phyloP scores from a whole-genome alignment of 2,797 vertebrate genomes.

The Mionectes olivaceus region DNA sequence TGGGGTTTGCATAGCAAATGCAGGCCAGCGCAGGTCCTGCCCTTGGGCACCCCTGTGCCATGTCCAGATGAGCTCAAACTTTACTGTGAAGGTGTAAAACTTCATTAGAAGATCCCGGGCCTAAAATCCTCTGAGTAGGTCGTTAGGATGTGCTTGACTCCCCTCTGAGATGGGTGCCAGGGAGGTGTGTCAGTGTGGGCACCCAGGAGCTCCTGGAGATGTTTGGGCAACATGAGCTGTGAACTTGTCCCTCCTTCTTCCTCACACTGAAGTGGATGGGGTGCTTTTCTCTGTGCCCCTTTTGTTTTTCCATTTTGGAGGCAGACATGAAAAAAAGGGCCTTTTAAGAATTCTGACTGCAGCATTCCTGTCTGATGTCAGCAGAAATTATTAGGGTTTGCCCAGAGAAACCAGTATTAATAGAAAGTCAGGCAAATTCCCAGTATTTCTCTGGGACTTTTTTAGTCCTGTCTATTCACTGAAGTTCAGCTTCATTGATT shows the following conservation, averaged over 20 bases:
- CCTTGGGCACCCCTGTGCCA: fast-evolving
- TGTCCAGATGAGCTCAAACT: background rate
- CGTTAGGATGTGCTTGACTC: fast-evolving
- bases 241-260: background rate
- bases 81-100: background rate
- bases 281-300: background rate
- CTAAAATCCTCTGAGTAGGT: background rate
- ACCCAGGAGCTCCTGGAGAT: background rate
- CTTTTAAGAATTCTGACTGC: background rate
- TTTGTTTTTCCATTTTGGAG: background rate
- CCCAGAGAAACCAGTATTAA: background rate
- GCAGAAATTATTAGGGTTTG: background rate
- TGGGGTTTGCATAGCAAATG: background rate
- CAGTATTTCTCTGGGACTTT: background rate
- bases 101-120: background rate
- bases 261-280: background rate
- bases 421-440: background rate
- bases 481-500: background rate
- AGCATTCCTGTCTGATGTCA: background rate
- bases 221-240: background rate
- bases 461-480: background rate
- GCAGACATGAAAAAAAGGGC: background rate
- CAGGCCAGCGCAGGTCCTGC: background rate
- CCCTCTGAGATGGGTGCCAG: background rate
- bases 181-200: fast-evolving